A percentile compares a stretch with the other conserved stretches of the same genome.
Evolutionary conservation across 2,797 vertebrate genomes (phyloP).

Genomic region (Xenentodon cancila): DNA sequence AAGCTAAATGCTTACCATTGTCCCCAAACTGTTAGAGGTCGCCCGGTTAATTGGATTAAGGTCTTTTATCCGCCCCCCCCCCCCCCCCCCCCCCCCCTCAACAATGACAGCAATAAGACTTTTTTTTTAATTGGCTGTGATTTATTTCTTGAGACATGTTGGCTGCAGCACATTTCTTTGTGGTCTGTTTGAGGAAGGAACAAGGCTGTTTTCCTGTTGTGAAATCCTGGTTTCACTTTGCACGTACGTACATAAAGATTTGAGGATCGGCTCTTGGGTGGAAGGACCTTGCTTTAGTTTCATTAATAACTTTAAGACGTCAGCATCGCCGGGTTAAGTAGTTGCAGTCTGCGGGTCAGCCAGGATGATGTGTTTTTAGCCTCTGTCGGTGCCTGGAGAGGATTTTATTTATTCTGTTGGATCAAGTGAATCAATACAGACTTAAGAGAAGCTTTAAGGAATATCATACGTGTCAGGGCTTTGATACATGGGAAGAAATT

Average conservation of each 20-base stretch:
- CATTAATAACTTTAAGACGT: background rate
- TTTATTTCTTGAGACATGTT: conserved; percentile 59
- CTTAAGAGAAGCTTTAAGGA: conserved; percentile 13
- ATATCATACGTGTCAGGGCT: background rate
- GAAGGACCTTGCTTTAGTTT: background rate
- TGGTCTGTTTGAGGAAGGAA: conserved; percentile 64
- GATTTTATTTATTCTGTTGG: conserved; percentile 20
- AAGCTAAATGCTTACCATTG: conserved; percentile 60
- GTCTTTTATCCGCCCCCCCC: conserved; percentile 37
- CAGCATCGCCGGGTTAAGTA: background rate
- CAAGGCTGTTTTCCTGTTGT: conserved; percentile 64
- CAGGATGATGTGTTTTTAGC: conserved; percentile 5
- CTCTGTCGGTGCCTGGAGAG: conserved; percentile 6
- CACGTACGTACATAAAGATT: background rate
- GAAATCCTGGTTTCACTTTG: conserved; percentile 48
- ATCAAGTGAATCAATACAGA: conserved; percentile 26
- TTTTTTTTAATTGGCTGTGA: conserved; percentile 64
- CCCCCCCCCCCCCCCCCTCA: too few relatives aligned
- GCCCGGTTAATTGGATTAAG: conserved; percentile 73
- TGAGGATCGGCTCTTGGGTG: background rate
- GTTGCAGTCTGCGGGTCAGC: background rate
- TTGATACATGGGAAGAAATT: background rate
- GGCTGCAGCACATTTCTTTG: conserved; percentile 37
- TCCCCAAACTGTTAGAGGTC: conserved; percentile 50
- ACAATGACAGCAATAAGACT: conserved; percentile 57